Evolutionary conservation across 2,888 invertebrate genomes (phyloP).

Genomic region (Serripes groenlandicus): DNA sequence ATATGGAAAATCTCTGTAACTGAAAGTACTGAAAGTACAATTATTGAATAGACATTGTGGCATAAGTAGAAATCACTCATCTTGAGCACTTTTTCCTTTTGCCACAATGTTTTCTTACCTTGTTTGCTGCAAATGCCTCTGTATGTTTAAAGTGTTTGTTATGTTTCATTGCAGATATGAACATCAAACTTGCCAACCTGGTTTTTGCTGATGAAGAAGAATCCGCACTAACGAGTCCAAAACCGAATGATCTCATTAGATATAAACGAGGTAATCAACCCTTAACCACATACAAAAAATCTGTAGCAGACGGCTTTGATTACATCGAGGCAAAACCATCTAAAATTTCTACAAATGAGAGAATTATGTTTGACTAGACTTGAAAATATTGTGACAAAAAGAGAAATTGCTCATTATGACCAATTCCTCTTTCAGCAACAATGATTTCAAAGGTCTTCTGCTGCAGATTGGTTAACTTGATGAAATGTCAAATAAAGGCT

Average conservation of each 20-base stretch:
- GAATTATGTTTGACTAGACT: no score
- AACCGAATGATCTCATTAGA: not conserved
- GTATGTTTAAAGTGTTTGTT: not conserved
- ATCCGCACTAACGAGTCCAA: not conserved
- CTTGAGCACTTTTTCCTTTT: not conserved
- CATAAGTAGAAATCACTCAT: not conserved
- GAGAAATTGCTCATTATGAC: no score
- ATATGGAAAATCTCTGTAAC: not conserved
- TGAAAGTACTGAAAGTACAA: no score
- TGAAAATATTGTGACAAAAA: no score
- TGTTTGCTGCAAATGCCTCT: not conserved
- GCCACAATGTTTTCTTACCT: not conserved
- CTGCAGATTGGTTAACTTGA: no score
- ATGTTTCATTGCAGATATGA: constrained; percentile 6
- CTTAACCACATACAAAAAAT: not conserved
- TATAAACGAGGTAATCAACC: constrained; percentile 1
- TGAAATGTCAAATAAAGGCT: no score
- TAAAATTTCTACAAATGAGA: no score
- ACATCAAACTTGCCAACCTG: not conserved
- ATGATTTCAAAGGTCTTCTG: no score
- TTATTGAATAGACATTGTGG: not conserved
- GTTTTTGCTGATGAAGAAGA: not conserved
- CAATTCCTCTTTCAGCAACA: no score
- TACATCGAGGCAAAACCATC: no score
- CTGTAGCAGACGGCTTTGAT: not conserved